Base-by-base conservation (phyloP, 2,888 invertebrate genomes). In the Drosophila ezoana region DNA sequence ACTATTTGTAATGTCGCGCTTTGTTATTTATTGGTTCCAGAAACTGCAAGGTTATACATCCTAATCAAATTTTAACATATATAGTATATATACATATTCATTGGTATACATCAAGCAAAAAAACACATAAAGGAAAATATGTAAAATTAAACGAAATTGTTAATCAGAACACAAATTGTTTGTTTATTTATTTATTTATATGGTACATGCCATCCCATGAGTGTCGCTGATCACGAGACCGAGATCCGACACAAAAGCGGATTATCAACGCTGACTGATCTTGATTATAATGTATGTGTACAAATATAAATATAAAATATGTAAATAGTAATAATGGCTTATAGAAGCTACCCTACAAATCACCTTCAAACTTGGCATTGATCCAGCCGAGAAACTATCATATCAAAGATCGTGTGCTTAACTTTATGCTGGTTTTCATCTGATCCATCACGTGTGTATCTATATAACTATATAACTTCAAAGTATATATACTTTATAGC, bases 61-160 rank as follows among this genome's bases (percentile, higher is more conserved):
- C 45, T 76, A 72, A 51, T 63, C 51, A 45, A 51, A 47, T 63
- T 62, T 64, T 49, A 58, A 43, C 45, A 44, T 59, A 66, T 49
- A 52, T 18, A 1, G 2, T 18, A 32, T 51, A 56, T 61, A 33
- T 32, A 58, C n/a, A 53, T 52, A 66, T 33, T 32, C 37, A 69
- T 49, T 60, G 56, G 41, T 52, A 65, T 56, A 71, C 33, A 62
- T 20, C 59, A 66, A 63, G 58, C 52, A 51, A 67, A 61, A 52
- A 1, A 18, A 18, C 49, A 16, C 49, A 67, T 67, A 63, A 62
- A 64, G 51, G 37, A 67, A 67, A 57, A 53, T 23, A 44, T 48
- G 38, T 47, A 48, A 70, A 64, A 76, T 73, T 60, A 81, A 78
- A 80, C 65, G 64, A 80, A 88, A 83, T 80, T 83, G 71, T 88